A percentile compares a stretch with the other conserved stretches of the same genome.
Conservation (phyloP, 2,113 vertebrate genomes). For the Ceyx margarethae region DNA sequence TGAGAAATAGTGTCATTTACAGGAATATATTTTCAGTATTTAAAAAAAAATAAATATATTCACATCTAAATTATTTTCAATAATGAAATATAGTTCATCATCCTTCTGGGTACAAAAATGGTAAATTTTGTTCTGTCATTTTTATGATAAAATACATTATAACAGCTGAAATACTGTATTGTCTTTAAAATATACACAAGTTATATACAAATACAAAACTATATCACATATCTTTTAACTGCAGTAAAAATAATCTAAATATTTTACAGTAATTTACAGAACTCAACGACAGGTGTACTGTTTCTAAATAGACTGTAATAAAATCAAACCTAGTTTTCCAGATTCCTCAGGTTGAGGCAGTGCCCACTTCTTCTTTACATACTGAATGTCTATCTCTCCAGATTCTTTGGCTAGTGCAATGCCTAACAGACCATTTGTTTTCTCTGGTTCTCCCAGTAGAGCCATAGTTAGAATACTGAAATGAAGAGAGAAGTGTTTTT, state of each 20-base stretch:
- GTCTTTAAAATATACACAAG: background rate
- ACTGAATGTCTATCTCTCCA: constrained; percentile 86
- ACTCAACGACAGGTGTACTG: background rate
- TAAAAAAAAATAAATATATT: background rate
- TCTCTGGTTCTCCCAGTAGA: constrained; percentile 84
- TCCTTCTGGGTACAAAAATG: background rate
- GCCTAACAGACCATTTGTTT: constrained; percentile 79
- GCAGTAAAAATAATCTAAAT: background rate
- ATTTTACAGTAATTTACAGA: background rate
- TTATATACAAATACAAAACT: background rate
- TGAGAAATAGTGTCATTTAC: background rate
- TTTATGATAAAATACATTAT: constrained; percentile 35
- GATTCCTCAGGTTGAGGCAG: constrained; percentile 69
- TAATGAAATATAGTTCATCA: background rate
- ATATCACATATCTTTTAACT: background rate
- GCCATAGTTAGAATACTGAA: constrained; percentile 84
- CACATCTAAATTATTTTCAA: background rate
- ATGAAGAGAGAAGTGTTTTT: background rate
- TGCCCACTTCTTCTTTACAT: constrained; percentile 79
- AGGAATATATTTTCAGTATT: background rate
- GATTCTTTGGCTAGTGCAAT: constrained; percentile 82
- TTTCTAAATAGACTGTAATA: constrained; percentile 53
- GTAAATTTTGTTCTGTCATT: background rate
- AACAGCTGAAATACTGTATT: background rate
- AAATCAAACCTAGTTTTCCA: constrained; percentile 72